A percentile compares a stretch with the other conserved stretches of the same genome.
Conservation (phyloP, 2,113 vertebrate genomes). For the Corythaeola cristata region DNA sequence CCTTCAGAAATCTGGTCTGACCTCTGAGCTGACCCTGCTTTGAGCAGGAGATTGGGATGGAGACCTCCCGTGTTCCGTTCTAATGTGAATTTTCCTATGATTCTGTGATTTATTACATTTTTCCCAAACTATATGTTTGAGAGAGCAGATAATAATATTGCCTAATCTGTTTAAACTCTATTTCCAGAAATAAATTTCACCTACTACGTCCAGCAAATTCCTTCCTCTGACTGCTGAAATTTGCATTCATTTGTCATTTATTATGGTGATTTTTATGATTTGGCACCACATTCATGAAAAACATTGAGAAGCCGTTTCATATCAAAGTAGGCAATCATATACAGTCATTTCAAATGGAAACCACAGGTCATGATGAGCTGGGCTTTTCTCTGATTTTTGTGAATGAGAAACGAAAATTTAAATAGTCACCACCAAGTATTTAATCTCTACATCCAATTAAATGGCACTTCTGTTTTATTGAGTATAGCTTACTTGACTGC, state of each 20-base stretch:
- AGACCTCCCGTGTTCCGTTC: neutral
- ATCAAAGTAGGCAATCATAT: neutral
- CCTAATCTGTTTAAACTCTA: neutral
- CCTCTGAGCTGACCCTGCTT: neutral
- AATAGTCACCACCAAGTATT: neutral
- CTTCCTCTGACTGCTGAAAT: conserved; percentile 13
- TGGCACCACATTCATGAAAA: neutral
- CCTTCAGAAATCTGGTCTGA: neutral
- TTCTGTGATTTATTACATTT: neutral
- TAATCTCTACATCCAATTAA: neutral
- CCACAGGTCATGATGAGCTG: neutral
- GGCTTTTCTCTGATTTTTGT: neutral
- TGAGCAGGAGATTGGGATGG: neutral
- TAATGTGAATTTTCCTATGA: neutral
- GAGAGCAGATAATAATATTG: neutral
- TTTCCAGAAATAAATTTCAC: conserved; percentile 13
- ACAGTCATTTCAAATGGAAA: neutral
- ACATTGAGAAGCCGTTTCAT: neutral
- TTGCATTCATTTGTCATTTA: conserved; percentile 3
- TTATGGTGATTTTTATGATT: conserved; percentile 23
- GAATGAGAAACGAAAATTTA: conserved; percentile 13
- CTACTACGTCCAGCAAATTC: neutral
- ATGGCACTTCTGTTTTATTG: neutral
- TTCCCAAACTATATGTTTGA: neutral
- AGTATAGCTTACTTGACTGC: neutral